Conservation (phyloP, 2,113 vertebrate genomes). For the Varanus salvator region DNA sequence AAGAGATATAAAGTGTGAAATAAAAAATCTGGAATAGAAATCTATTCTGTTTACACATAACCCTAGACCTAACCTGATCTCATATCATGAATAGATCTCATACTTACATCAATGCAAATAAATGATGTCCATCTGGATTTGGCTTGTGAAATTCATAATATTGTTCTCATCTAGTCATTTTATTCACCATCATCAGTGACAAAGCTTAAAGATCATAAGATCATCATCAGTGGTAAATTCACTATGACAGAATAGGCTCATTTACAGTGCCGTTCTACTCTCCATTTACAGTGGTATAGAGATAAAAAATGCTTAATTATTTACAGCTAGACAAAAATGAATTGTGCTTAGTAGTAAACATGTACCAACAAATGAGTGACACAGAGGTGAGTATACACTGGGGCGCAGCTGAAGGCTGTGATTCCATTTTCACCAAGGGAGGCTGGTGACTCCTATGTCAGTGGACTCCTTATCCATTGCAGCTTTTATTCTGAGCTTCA, state of each 20-base stretch:
- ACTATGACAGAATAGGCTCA: not conserved
- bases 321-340: rapidly evolving
- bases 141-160: constrained; percentile 26
- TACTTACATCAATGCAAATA: constrained; percentile 65
- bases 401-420: not conserved
- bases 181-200: constrained; percentile 1
- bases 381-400: not conserved
- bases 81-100: constrained; percentile 23
- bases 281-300: not conserved
- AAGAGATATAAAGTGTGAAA: constrained; percentile 26
- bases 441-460: too few relatives aligned
- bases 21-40: constrained; percentile 13
- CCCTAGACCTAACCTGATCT: constrained; percentile 13
- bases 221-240: too few relatives aligned
- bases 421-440: too few relatives aligned
- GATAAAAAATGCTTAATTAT: rapidly evolving
- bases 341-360: not conserved
- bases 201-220: too few relatives aligned
- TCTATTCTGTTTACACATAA: constrained; percentile 35
- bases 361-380: not conserved
- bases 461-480: too few relatives aligned
- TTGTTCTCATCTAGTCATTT: constrained; percentile 39
- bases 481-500: too few relatives aligned
- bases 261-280: not conserved
- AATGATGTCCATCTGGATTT: constrained; percentile 39